Base-by-base conservation (phyloP, 1,140 invertebrate genomes). In the Drosophila dunni region DNA sequence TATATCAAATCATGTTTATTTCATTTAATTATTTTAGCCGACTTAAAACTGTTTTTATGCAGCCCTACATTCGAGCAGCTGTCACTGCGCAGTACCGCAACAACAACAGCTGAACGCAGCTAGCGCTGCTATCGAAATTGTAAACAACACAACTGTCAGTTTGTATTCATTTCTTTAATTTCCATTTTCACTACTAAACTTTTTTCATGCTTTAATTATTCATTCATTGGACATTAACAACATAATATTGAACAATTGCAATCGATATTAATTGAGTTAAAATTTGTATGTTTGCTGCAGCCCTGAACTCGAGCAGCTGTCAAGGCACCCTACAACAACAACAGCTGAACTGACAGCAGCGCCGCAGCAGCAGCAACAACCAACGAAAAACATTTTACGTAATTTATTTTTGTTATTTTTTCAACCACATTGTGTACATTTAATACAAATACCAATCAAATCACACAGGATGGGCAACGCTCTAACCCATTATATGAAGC, bases 391-490 rank as follows among this genome's bases (percentile, higher is more conserved):
- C 85, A 90, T 79, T 89, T 89, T 89, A 89, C 84, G 84, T 89
- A 89, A 89, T 89, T 89, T 78, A 81, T 70, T 24, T 67, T 70
- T 57, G 60, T 76, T 74, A 61, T 67, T 71, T 73, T 63, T 9
- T 44, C 17, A 65, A 38, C 6, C 6, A 50, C 50, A 61, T 63
- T 75, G 38, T 20, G 61, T 46, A 38, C 15, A 10, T 62, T 67
- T 69, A 82, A 61, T 8, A 34, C 15, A 40, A 44, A 33, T 36
- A 24, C n/a, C 7, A 11, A 45, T n/a, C 42, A 7, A 7, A 45
- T n/a, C 42, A 9, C 20, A 46, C 64, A 90, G 79, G 46, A 92
- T 92, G 91, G 91, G 91, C 69, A 92, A 91, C 78, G 90, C 81
- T 63, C 70, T 81, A 38, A 75, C 62, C 36, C 85, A 91, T 56